These are phyloP conservation scores for Ferrisia virgata DNA, from an alignment of 2,888 invertebrate species.

Conservation along the genomic window DNA sequence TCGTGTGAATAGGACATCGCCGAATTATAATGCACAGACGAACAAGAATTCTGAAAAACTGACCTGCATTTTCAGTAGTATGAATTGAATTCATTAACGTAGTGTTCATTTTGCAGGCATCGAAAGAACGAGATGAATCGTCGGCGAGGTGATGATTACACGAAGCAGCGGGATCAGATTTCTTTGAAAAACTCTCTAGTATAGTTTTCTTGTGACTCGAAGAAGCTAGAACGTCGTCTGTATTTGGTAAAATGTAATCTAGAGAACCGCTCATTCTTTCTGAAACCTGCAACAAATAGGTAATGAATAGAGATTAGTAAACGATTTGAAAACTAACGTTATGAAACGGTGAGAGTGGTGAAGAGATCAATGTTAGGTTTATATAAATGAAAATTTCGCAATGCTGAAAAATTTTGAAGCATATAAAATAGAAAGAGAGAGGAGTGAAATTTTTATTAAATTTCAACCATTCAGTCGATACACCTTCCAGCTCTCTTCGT, in stretches of 20 bases:
- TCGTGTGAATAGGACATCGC: too few relatives aligned
- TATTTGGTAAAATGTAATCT: background rate
- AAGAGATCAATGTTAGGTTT: too few relatives aligned
- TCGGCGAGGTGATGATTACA: background rate
- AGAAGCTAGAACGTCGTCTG: background rate
- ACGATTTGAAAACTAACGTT: background rate
- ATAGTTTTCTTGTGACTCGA: background rate
- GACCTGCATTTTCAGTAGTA: background rate
- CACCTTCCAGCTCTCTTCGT: too few relatives aligned
- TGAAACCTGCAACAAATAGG: background rate
- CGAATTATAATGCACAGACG: too few relatives aligned
- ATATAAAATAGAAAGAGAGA: too few relatives aligned
- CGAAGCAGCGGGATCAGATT: too few relatives aligned
- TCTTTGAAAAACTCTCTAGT: background rate
- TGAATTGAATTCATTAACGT: background rate
- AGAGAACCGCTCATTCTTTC: slow-evolving; percentile 21
- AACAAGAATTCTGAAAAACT: background rate
- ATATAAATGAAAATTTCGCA: too few relatives aligned
- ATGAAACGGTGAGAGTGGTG: too few relatives aligned
- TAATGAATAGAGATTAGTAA: background rate
- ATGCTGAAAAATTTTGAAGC: too few relatives aligned
- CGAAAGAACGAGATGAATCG: background rate
- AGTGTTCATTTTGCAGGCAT: background rate
- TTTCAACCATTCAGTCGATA: too few relatives aligned
- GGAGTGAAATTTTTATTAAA: too few relatives aligned